Evolutionary conservation across 2,888 invertebrate species (phyloP), one percentile per base, ranked within the genome.

Genomic region (Tetramorium bicarinatum): DNA sequence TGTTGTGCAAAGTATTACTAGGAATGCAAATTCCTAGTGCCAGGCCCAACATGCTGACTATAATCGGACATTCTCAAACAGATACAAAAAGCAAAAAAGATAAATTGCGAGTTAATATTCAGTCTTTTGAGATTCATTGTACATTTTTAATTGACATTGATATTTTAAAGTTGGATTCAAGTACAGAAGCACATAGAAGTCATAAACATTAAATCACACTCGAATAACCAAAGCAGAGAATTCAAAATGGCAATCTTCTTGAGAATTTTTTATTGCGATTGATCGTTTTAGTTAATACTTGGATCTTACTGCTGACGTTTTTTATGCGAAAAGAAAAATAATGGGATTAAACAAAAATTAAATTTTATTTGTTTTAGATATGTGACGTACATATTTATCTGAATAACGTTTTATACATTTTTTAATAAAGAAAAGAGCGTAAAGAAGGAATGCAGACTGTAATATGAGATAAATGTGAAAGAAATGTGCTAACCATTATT

Each of bases 1-100:
- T 82, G 95, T 97, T 86, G 96, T 97, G 80, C 97, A 97, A 95
- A 97, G 96, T 94, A 96, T 97, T 91, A 96, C 94, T 64, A 92
- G 95, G 85, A 94, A 94, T 87, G 86, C 94, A 64, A 95, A 91
- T 85, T 95, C 94, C 93, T 95, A 95, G 95, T 94, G 94, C 92
- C 93, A 93, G 92, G 93, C 93, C 91, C 91, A 90, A 81, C 90
- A 90, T 75, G 86, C 90, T 64, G 93, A 93, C 77, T 91, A 93
- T 86, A 92, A 93, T 91, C 93, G 94, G 86, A 92, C 91, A 89
- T 94, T 94, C 88, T 94, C 93, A 86, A 93, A 93, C 91, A 93
- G 93, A 91, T 93, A 93, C 91, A 94, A 94, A 89, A 94, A 93
- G 89, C 93, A 93, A 82, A 94, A 92, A 81, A 93, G 93, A 92